Evolutionary conservation across 2,888 invertebrate species (phyloP), one percentile per base, ranked within the genome.

Genomic region (Noctua pronuba): DNA sequence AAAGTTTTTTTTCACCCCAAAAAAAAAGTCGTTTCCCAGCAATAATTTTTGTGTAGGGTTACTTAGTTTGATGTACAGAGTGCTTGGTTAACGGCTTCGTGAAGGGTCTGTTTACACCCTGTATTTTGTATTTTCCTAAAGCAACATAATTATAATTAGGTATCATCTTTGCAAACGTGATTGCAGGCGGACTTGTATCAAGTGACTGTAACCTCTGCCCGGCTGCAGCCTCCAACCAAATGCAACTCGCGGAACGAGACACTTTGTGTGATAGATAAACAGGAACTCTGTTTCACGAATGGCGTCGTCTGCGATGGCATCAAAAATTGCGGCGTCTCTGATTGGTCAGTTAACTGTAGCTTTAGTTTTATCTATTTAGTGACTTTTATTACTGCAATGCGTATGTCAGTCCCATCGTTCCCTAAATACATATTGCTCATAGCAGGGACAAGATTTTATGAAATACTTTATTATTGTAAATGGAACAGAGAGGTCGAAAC

Each of bases 231-330:
- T 0, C 0, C 0, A 1, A n/a, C 2, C 0, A 84, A 82, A 0
- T 95, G 95, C 79, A 79, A 85, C 60, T 28, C 13, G 3, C 88
- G 84, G 18, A 95, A 95, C 75, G 95, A 95, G 81, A 93, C 94
- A 0, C 76, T 88, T 1, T 95, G 95, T 77, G 85, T 79, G 0
- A 89, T 94, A 1, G 86, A 90, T 3, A 67, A 83, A 0, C 49
- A 80, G 0, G 71, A 92, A 13, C 95, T 88, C 82, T 96, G 96
- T 79, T 95, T 95, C 79, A 96, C 96, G 10, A 94, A 90, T 35
- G 95, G 95, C 0, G 95, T 95, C 0, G 94, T 95, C 0, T 96
- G 96, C 80, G 96, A 96, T 67, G 96, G 96, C 31, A 95, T 96
- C 71, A 95, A 94, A 77, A 95, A 96, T 86, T 96, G 96, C 73